Evolutionary conservation across 2,797 vertebrate species (phyloP).

Genomic region (Liasis olivaceus): DNA sequence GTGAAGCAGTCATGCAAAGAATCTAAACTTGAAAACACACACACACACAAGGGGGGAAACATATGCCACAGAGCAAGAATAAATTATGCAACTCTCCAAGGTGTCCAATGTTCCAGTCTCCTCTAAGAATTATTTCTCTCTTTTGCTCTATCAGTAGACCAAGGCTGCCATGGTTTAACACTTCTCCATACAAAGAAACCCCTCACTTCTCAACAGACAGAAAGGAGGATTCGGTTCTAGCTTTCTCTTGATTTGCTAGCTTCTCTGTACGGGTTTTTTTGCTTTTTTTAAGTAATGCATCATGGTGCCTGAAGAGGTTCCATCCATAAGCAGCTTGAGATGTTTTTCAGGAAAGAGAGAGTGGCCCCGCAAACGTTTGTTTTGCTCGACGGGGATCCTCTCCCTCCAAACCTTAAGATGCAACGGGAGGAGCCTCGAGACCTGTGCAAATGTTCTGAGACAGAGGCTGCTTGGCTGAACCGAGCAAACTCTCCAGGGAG

Average conservation of each 20-base stretch:
- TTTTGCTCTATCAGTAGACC: no score
- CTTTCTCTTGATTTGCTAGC: no score
- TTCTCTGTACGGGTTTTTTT: no score
- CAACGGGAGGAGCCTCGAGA: background rate
- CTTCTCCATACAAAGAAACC: no score
- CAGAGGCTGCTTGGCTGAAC: background rate
- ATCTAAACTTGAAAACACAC: background rate
- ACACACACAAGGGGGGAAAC: background rate
- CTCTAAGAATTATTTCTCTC: no score
- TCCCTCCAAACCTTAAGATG: background rate
- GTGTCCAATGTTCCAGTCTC: background rate
- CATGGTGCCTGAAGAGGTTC: background rate
- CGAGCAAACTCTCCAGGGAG: background rate
- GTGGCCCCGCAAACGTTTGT: rapidly evolving
- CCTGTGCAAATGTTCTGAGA: background rate
- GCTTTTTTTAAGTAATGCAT: no score
- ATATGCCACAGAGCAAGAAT: background rate
- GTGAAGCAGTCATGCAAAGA: background rate
- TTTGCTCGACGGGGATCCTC: no score
- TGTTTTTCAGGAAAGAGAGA: background rate
- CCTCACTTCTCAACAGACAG: no score
- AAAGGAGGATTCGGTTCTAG: no score
- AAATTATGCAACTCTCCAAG: background rate
- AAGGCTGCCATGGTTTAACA: no score
- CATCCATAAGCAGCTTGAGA: background rate